phyloP scores from a whole-genome alignment of 2,888 invertebrate species.

The Syrphus vitripennis region DNA sequence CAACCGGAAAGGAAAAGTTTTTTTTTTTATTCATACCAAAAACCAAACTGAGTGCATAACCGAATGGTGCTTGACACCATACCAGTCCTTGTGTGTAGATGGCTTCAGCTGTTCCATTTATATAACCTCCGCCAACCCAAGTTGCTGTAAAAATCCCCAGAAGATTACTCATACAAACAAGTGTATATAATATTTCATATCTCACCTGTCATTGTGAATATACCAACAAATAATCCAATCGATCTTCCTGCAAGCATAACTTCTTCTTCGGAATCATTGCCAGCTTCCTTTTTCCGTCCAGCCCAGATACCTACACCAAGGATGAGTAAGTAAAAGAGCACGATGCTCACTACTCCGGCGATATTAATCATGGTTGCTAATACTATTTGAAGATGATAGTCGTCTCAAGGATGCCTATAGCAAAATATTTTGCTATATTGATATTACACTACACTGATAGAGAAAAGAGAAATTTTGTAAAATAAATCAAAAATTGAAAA shows the following conservation, averaged over 20 bases:
- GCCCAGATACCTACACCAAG: conserved; percentile 98
- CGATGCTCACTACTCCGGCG: conserved; percentile 95
- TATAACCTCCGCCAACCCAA: conserved; percentile 99
- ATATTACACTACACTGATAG: conserved; percentile 22
- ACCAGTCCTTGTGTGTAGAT: conserved; percentile 96
- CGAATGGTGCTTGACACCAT: conserved; percentile 99
- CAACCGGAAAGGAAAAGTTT: background rate
- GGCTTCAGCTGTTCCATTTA: conserved; percentile 99
- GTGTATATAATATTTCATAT: background rate
- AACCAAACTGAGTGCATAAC: conserved; percentile 96
- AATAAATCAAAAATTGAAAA: background rate
- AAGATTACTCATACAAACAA: background rate
- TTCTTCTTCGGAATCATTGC: conserved; percentile 96
- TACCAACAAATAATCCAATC: conserved; percentile 97
- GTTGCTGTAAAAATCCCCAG: conserved; percentile 86
- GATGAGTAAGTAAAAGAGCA: conserved; percentile 97
- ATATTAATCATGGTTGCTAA: conserved; percentile 89
- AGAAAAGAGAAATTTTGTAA: background rate
- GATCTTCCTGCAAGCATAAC: conserved; percentile 99
- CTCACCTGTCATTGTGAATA: conserved; percentile 99
- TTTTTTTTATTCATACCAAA: conserved; percentile 92
- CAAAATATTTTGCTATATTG: conserved; percentile 25
- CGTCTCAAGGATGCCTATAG: conserved; percentile 10
- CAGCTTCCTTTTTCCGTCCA: conserved; percentile 93
- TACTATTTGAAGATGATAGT: background rate